Base-by-base conservation (phyloP, 2,113 vertebrate genomes). In the Ameiurus melas region DNA sequence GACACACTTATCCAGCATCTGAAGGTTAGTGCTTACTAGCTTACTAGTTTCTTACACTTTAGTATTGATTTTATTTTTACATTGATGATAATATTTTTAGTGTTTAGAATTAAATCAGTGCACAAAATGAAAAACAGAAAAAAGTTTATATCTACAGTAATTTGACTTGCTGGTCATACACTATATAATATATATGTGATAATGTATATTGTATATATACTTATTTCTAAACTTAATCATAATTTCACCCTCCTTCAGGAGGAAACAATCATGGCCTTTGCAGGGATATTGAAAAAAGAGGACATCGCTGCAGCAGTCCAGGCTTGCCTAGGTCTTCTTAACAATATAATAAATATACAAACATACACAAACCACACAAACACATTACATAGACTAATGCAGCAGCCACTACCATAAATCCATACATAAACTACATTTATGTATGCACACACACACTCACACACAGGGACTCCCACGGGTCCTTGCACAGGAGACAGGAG, bases 291-390 rank as follows among this genome's bases (percentile, higher is more conserved):
- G 92, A 95, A 92, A 30, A 85, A 95, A n/a, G 91, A 94, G 80
- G 92, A 94, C 92, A 94, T 96, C 90, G 89, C 87, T 77, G 90
- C 93, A 84, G 95, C 95, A 0, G 89, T 96, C 86, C 91, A 94
- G 86, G 93, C 93, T 90, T 96, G 95, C 93, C 94, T 94, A 94
- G 93, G 95, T 96, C 91, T 94, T 93, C 92, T 77, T 53, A 47
- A 86, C 8, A 36, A 87, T 62, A 77, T n/a, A 27, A 75, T 36
- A 47, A 13, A 25, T 86, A 86, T 30, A 73, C 8, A 86, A 83
- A 89, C 70, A 84, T 58, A 75, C 68, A 39, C 58, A 88, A 80
- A 64, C 16, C 82, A 39, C 20, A 80, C 19, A 12, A 53, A 53
- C n/a, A 70, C 53, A 77, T 58, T 14, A 78, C 20, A 55, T 22